Percentiles rank a stretch among this genome's conserved stretches.
phyloP scores from a whole-genome alignment of 2,797 vertebrate genomes.

The Tangara arthus region DNA sequence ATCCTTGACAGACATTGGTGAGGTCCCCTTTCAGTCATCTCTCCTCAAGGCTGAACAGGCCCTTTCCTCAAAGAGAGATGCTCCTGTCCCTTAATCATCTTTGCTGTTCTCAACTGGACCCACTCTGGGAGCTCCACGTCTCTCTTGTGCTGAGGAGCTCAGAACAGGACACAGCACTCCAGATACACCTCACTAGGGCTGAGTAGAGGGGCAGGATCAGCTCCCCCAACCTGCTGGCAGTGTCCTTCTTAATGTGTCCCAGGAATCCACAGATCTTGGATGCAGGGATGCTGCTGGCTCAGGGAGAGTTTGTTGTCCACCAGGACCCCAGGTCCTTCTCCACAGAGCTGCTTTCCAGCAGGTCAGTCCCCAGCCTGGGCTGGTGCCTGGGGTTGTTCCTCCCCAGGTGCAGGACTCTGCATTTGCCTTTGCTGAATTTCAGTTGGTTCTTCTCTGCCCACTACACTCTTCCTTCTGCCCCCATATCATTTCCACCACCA shows the following conservation, averaged over 20 bases:
- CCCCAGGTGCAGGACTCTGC: not conserved
- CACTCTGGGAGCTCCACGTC: not conserved
- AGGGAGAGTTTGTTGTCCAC: not conserved
- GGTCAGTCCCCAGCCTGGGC: not conserved
- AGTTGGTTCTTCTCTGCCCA: not conserved
- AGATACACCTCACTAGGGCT: not conserved
- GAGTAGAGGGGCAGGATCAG: not conserved
- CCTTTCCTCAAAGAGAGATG: not conserved
- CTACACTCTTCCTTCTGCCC: not conserved
- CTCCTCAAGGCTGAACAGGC: not conserved
- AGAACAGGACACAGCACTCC: not conserved
- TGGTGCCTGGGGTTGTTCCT: not conserved
- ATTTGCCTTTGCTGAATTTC: not conserved
- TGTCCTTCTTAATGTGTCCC: not conserved
- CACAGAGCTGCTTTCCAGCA: not conserved
- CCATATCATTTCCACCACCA: not conserved
- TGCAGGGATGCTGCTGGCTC: not conserved
- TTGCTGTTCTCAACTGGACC: not conserved
- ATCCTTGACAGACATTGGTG: not conserved
- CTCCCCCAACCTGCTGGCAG: accelerated
- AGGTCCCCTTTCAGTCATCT: not conserved
- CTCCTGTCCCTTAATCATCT: not conserved
- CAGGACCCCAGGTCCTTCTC: not conserved
- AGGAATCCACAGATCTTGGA: not conserved
- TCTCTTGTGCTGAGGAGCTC: not conserved